phyloP scores from a whole-genome alignment of 2,888 invertebrate species.

The Charanyca ferruginea region DNA sequence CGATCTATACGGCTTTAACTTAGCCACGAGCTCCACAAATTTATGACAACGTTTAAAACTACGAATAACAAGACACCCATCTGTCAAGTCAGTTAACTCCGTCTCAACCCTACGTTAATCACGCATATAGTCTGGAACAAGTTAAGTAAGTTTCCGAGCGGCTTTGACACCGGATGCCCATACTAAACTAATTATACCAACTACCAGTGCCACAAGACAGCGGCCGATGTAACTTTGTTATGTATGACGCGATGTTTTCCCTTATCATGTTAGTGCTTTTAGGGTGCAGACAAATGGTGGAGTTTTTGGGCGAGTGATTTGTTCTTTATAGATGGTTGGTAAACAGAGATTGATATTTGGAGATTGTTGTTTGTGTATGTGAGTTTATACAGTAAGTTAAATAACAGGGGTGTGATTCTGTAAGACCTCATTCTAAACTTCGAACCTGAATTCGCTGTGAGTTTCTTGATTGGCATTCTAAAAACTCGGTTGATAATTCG shows the following conservation, averaged over 20 bases:
- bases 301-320: not conserved
- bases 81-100: conserved; percentile 5
- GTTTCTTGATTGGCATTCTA: too few species aligned
- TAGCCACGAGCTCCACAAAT: too few species aligned
- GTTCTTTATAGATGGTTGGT: too few species aligned
- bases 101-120: conserved; percentile 22
- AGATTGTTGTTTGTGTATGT: too few species aligned
- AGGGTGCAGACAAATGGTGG: not conserved
- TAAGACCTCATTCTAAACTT: too few species aligned
- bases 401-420: too few species aligned
- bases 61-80: not conserved
- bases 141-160: conserved; percentile 52
- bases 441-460: too few species aligned
- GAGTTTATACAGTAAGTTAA: too few species aligned
- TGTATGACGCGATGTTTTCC: conserved; percentile 20
- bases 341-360: too few species aligned
- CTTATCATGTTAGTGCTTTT: conserved; percentile 24
- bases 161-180: conserved; percentile 65
- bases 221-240: conserved; percentile 43
- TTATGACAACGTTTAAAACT: not conserved
- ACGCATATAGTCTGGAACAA: conserved; percentile 40
- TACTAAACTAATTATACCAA: conserved; percentile 62
- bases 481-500: too few species aligned
- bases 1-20: too few species aligned
- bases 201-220: conserved; percentile 43